A percentile compares a stretch with the other conserved stretches of the same genome.
These are phyloP conservation scores for Sphaerodactylus townsendi DNA, from an alignment of 2,113 vertebrate species.

Conservation along the genomic window DNA sequence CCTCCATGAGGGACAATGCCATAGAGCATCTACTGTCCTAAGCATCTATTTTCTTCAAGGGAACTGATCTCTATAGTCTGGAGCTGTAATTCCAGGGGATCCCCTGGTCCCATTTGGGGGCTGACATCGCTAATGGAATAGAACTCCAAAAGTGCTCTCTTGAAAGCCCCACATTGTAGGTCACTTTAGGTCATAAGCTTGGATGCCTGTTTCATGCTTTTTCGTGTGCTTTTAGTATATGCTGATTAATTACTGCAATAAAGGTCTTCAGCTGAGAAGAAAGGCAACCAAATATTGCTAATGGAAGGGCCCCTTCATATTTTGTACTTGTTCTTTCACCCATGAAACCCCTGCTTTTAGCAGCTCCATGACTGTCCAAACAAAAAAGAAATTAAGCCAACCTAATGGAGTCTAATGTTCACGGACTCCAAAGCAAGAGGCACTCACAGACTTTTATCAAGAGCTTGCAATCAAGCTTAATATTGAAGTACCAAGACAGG, in stretches of 20 bases:
- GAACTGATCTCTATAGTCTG: too few relatives aligned
- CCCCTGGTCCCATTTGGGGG: too few relatives aligned
- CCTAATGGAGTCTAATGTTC: background rate
- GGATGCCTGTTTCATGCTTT: background rate
- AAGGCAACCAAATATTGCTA: background rate
- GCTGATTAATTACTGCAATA: background rate
- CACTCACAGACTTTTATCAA: background rate
- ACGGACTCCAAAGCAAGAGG: background rate
- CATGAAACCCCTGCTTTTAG: background rate
- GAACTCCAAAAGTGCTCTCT: background rate
- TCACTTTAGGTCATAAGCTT: background rate
- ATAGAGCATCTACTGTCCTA: too few relatives aligned
- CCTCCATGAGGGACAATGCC: too few relatives aligned
- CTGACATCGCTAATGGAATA: too few relatives aligned
- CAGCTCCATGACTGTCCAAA: background rate
- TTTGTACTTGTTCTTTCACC: background rate
- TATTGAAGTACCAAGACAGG: background rate
- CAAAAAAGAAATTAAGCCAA: background rate
- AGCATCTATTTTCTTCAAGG: too few relatives aligned
- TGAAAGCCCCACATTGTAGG: background rate
- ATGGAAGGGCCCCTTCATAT: background rate
- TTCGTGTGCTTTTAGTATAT: background rate
- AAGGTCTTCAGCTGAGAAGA: background rate
- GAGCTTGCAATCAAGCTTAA: background rate
- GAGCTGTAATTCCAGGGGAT: too few relatives aligned